Evolutionary conservation across 2,113 vertebrate species (phyloP).

Genomic region (Herpetotheres cachinnans): DNA sequence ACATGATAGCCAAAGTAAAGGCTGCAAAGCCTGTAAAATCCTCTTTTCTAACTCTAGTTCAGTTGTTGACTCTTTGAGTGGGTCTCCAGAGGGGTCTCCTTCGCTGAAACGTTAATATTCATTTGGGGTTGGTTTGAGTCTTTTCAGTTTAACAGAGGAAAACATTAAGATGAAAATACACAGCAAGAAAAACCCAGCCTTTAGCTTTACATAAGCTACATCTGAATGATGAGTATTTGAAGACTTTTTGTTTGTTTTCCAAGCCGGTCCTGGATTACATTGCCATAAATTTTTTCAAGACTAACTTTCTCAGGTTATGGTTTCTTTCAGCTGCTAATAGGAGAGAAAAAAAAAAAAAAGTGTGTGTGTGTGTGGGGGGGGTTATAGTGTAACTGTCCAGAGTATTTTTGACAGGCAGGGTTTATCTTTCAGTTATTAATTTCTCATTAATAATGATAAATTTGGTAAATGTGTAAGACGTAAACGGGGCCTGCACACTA

Average conservation of each 20-base stretch:
- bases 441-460: neutral
- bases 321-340: neutral
- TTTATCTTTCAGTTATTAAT: neutral
- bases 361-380: rapidly evolving
- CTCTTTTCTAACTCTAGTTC: neutral
- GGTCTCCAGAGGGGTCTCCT: neutral
- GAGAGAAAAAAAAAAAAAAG: rapidly evolving
- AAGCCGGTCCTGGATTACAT: neutral
- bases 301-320: neutral
- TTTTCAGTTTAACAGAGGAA: neutral
- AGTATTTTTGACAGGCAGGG: neutral
- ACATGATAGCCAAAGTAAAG: neutral
- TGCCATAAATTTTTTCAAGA: neutral
- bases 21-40: neutral
- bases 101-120: rapidly evolving
- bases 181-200: neutral
- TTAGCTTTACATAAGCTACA: neutral
- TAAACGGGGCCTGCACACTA: neutral
- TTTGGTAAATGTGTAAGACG: neutral
- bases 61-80: neutral
- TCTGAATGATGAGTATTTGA: neutral
- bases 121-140: neutral
- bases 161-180: neutral
- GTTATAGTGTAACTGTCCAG: neutral
- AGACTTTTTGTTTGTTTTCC: neutral